A percentile compares a stretch with the other conserved stretches of the same genome.
Evolutionary conservation across 2,113 vertebrate genomes (phyloP).

Genomic region (Platysternon megacephalum): DNA sequence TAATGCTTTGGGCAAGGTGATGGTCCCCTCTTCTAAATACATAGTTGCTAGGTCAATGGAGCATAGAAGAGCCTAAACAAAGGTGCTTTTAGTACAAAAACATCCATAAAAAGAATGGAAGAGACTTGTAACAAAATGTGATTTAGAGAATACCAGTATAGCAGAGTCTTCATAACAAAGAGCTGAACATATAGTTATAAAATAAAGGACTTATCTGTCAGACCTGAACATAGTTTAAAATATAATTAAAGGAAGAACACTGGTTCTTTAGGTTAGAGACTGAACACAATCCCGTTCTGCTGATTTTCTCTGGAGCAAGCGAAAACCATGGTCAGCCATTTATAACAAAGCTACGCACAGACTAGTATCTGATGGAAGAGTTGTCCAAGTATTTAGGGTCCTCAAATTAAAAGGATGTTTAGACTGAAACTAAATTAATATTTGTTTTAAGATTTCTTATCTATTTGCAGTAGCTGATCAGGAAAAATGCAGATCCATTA

Average conservation of each 20-base stretch:
- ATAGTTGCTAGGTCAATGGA: background rate
- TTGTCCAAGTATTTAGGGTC: background rate
- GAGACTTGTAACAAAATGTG: background rate
- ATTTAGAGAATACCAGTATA: background rate
- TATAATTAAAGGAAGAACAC: background rate
- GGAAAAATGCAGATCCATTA: background rate
- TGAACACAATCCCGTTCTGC: background rate
- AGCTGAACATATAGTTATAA: background rate
- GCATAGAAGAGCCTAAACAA: background rate
- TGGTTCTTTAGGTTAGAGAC: background rate
- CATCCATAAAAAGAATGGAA: background rate
- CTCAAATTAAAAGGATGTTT: background rate
- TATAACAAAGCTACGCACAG: background rate
- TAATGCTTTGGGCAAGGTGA: background rate
- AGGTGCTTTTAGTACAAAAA: background rate
- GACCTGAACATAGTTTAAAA: background rate
- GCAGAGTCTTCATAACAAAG: background rate
- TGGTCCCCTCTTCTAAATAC: background rate
- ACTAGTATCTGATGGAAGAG: background rate
- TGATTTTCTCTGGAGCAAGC: background rate
- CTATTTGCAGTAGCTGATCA: background rate
- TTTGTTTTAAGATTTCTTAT: background rate
- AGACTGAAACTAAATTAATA: background rate
- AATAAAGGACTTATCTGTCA: background rate
- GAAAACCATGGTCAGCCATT: background rate